These are phyloP conservation scores for Xyrichtys novacula DNA, from an alignment of 2,797 vertebrate species.

Conservation along the genomic window DNA sequence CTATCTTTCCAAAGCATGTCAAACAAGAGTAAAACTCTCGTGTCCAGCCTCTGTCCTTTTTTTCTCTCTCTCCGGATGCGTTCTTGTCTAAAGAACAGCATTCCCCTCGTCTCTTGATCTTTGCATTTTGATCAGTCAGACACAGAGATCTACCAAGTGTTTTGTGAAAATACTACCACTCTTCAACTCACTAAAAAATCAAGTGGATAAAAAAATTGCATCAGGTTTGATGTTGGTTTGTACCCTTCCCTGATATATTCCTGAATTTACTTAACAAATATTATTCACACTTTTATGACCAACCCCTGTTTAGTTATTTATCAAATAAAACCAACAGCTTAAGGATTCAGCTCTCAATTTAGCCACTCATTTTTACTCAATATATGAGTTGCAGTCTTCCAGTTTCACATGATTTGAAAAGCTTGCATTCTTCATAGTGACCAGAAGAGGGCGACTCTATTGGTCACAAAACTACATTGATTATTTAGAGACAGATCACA, in stretches of 20 bases:
- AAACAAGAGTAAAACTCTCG: conserved; percentile 60
- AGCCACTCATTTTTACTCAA: not conserved
- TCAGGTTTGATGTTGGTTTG: conserved; percentile 53
- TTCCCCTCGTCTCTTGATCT: conserved; percentile 35
- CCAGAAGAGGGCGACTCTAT: not conserved
- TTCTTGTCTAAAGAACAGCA: conserved; percentile 62
- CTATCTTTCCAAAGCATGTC: conserved; percentile 73
- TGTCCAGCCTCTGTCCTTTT: conserved; percentile 55
- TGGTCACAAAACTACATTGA: not conserved
- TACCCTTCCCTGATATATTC: conserved; percentile 1
- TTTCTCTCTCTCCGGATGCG: conserved; percentile 43
- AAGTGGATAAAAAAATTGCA: conserved; percentile 18
- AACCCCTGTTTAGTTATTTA: not conserved
- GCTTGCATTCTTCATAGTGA: not conserved
- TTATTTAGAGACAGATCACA: too few species aligned
- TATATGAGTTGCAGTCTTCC: too few species aligned
- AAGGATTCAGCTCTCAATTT: too few species aligned
- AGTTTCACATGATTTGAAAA: too few species aligned
- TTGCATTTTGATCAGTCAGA: conserved; percentile 78
- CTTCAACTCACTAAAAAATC: conserved; percentile 34
- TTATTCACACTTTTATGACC: not conserved
- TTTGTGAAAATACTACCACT: conserved; percentile 47
- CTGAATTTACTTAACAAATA: conserved; percentile 5
- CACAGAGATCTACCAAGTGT: conserved; percentile 44
- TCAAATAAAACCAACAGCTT: too few species aligned